A percentile compares a stretch with the other conserved stretches of the same genome.
These are phyloP conservation scores for Perithous albicinctus DNA, from an alignment of 2,888 invertebrate species.

Conservation along the genomic window DNA sequence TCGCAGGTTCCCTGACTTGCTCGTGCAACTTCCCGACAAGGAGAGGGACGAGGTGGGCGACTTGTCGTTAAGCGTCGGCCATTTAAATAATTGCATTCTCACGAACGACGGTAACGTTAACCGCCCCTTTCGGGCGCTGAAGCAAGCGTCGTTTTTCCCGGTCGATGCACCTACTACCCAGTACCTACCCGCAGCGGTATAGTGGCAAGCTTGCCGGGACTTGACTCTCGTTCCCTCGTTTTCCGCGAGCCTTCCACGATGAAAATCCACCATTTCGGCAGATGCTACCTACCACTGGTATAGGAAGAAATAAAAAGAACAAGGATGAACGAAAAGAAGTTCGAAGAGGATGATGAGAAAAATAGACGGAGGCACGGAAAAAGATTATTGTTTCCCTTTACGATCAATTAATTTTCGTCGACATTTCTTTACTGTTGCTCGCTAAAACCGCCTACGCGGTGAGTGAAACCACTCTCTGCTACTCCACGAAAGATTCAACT, in stretches of 20 bases:
- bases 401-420: constrained; percentile 78
- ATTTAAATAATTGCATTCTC: constrained; percentile 68
- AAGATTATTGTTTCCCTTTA: constrained; percentile 77
- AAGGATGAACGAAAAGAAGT: not conserved
- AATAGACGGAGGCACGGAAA: constrained; percentile 14
- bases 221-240: constrained; percentile 46
- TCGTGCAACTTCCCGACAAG: constrained; percentile 24
- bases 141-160: constrained; percentile 42
- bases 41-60: constrained; percentile 37
- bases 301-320: constrained; percentile 18
- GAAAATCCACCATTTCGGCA: constrained; percentile 19
- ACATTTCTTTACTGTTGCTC: constrained; percentile 61
- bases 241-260: constrained; percentile 16
- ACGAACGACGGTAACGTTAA: constrained; percentile 61
- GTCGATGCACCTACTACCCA: constrained; percentile 35
- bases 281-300: constrained; percentile 4
- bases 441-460: not conserved
- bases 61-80: constrained; percentile 58
- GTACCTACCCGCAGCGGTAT: not conserved
- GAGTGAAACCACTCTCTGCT: constrained; percentile 3
- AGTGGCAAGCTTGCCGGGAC: constrained; percentile 28
- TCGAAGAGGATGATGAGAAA: constrained; percentile 21
- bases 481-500: not conserved
- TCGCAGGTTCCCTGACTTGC: not conserved
- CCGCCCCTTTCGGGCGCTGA: constrained; percentile 47